Base-by-base conservation (phyloP, 2,888 invertebrate genomes). In the Drosophila pseudotakahashii region DNA sequence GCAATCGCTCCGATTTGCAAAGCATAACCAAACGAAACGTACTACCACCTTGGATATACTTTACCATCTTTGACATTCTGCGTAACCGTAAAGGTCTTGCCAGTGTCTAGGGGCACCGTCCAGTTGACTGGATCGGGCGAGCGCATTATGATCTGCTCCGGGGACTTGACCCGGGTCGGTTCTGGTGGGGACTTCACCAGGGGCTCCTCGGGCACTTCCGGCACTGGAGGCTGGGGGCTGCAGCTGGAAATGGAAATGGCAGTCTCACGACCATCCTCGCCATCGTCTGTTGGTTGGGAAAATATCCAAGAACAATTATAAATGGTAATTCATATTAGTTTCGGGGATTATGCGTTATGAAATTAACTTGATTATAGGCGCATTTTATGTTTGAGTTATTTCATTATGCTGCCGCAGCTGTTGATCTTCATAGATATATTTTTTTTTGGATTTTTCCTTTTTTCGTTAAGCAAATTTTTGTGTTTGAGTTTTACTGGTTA, bases 51-150 rank as follows among this genome's bases (percentile, higher is more conserved):
- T 16, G 6, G 11, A 6, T 3, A 0, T 32, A 32, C 54, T 23
- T 13, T 53, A 95, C 95, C 95, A 92, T 95, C 95, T 89, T 96
- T 95, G 87, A 97, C 97, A 93, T 97, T 97, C 93, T 97, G 97
- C 72, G 97, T 97, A 85, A 97, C 97, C 44, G 97, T 97, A 93
- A 97, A 97, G 42, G 97, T 97, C 93, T 97, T 97, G 86, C 97
- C 97, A 79, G 97, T 98, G 92, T 98, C 98, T 89, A 98, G 94
- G 59, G 98, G 97, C 71, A 98, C 97, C 54, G 97, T 98, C 98
- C 98, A 98, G 93, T 97, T 97, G 88, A 98, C 98, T 55, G 98
- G 98, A 93, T 98, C 98, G 13, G 98, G 98, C 19, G 97, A 97
- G 80, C 97, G 94, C 95, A 97, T 97, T 91, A 97, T 95, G 93